Conservation (phyloP, 1,140 invertebrate species). For the Lordiphosa collinella region DNA sequence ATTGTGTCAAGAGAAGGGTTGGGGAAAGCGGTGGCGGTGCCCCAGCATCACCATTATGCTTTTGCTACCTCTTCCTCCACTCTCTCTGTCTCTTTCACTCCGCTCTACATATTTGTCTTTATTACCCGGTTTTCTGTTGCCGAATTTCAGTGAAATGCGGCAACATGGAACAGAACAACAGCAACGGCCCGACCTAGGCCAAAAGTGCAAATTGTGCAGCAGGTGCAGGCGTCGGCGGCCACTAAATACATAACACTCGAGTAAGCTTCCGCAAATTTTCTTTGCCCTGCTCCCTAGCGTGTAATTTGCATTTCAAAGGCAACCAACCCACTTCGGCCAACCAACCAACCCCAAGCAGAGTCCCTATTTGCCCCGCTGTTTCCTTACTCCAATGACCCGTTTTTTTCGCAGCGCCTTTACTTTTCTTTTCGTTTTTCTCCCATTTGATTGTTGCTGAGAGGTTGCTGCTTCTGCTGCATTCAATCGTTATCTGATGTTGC, state of each 20-base stretch:
- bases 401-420: conserved; percentile 52
- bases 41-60: conserved; percentile 66
- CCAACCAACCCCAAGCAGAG: not conserved
- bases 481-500: conserved; percentile 71
- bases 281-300: conserved; percentile 13
- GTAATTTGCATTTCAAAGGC: conserved; percentile 75
- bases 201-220: conserved; percentile 26
- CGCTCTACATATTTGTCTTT: conserved; percentile 64
- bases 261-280: conserved; percentile 51
- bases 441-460: conserved; percentile 39
- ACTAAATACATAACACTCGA: conserved; percentile 72
- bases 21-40: not conserved
- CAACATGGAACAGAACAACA: conserved; percentile 15
- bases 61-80: conserved; percentile 29
- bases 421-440: conserved; percentile 42
- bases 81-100: conserved; percentile 19
- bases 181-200: conserved; percentile 40
- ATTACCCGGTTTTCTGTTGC: conserved; percentile 47
- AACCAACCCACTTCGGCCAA: conserved; percentile 23
- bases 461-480: conserved; percentile 32
- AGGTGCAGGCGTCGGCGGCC: conserved; percentile 30
- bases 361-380: conserved; percentile 14
- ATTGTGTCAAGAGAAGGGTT: conserved; percentile 58
- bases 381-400: conserved; percentile 73
- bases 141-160: conserved; percentile 36